phyloP scores from a whole-genome alignment of 2,113 vertebrate species.

The Mungos mungo region DNA sequence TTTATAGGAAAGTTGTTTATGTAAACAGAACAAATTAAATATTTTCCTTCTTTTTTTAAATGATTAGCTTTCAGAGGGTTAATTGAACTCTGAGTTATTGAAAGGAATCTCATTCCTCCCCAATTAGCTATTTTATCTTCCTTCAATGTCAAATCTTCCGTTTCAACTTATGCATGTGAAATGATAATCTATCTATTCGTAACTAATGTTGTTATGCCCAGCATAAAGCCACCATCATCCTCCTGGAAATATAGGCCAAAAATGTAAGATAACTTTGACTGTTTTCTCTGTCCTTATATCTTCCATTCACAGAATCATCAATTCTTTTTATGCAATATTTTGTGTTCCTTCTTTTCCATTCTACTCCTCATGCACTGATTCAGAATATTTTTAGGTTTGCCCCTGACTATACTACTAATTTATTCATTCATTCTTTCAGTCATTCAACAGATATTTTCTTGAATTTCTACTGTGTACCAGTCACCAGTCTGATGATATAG shows the following conservation, averaged over 20 bases:
- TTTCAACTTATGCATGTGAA: background rate
- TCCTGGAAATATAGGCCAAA: background rate
- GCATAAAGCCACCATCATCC: background rate
- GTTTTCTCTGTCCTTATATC: background rate
- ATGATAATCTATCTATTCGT: background rate
- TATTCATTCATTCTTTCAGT: background rate
- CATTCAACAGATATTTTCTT: background rate
- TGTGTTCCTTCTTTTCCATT: background rate
- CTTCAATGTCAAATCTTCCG: background rate
- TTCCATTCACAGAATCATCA: background rate
- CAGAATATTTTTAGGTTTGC: background rate
- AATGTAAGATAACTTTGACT: background rate
- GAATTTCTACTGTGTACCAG: background rate
- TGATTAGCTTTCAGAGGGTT: background rate
- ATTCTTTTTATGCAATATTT: background rate
- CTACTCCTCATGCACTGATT: background rate
- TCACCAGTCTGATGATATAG: background rate
- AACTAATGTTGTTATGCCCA: background rate
- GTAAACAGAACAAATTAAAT: background rate
- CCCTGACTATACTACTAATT: background rate
- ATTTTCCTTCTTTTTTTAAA: background rate
- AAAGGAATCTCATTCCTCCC: background rate
- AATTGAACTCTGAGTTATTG: background rate
- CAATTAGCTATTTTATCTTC: background rate
- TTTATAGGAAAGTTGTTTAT: background rate